A percentile compares a stretch with the other conserved stretches of the same genome.
Evolutionary conservation across 2,797 vertebrate species (phyloP).

Genomic region (Peromyscus melanophrys): DNA sequence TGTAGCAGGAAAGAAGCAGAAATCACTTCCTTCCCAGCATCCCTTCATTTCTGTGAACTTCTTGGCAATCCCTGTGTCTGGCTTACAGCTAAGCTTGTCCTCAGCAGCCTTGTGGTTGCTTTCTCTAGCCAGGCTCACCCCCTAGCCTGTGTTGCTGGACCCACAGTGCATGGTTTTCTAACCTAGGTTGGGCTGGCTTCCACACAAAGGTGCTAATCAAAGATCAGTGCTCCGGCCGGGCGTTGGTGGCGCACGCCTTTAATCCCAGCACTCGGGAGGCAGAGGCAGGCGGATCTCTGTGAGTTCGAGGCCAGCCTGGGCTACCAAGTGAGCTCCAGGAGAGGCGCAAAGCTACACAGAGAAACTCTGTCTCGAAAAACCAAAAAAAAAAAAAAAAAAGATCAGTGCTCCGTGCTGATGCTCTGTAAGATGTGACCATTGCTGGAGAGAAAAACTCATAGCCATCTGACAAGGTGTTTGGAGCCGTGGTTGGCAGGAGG

Average conservation of each 20-base stretch:
- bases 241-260: too few relatives aligned
- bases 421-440: neutral
- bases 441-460: conserved; percentile 8
- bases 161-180: conserved; percentile 25
- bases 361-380: too few relatives aligned
- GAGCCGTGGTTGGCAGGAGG: neutral
- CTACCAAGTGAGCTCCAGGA: too few relatives aligned
- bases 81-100: neutral
- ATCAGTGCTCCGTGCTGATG: neutral
- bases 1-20: conserved; percentile 38
- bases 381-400: too few relatives aligned
- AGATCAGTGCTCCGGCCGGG: neutral
- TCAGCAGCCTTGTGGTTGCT: conserved; percentile 36
- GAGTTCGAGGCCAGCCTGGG: too few relatives aligned
- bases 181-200: conserved; percentile 20
- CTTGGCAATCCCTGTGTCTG: neutral
- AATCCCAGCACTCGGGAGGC: too few relatives aligned
- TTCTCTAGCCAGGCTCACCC: conserved; percentile 30
- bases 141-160: neutral
- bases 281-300: too few relatives aligned
- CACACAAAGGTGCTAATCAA: neutral
- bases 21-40: conserved; percentile 53
- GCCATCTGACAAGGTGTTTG: conserved; percentile 29
- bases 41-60: conserved; percentile 20
- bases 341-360: too few relatives aligned